Conservation (phyloP, 1,140 invertebrate genomes). For the Caenorhabditis inopinata region DNA sequence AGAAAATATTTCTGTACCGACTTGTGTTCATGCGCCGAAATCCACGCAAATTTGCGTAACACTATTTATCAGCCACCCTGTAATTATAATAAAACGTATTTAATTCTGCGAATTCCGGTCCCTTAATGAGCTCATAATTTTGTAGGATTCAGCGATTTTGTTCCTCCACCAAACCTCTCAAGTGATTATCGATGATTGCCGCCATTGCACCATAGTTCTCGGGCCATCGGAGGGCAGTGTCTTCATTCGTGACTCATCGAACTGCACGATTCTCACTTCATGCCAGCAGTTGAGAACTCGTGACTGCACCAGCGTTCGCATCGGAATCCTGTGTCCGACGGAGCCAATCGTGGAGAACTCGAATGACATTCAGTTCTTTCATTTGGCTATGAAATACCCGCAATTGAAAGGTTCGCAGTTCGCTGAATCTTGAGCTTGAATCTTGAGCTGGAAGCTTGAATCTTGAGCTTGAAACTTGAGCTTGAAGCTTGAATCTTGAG, state of each 20-base stretch:
- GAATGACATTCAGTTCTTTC: background rate
- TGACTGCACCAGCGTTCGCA: background rate
- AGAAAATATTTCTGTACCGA: no score
- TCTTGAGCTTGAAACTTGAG: no score
- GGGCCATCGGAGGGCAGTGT: background rate
- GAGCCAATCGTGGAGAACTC: conserved; percentile 15
- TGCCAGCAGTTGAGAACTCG: conserved; percentile 10
- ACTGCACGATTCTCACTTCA: background rate
- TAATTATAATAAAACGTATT: no score
- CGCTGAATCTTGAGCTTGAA: no score
- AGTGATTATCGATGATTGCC: conserved; percentile 4
- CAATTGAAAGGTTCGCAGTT: background rate
- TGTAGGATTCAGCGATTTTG: background rate
- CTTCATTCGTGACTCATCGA: background rate
- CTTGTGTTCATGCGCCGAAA: no score
- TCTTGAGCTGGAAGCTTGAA: no score
- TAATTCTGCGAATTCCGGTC: no score
- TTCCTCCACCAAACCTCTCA: background rate
- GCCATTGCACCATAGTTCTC: background rate
- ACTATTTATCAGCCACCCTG: no score
- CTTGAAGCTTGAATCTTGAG: no score
- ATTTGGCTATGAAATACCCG: background rate
- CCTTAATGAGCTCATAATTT: no score
- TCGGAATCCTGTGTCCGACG: background rate
- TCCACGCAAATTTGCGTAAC: no score